These are phyloP conservation scores for Prenolepis imparis DNA, from an alignment of 2,888 invertebrate species.

Conservation along the genomic window DNA sequence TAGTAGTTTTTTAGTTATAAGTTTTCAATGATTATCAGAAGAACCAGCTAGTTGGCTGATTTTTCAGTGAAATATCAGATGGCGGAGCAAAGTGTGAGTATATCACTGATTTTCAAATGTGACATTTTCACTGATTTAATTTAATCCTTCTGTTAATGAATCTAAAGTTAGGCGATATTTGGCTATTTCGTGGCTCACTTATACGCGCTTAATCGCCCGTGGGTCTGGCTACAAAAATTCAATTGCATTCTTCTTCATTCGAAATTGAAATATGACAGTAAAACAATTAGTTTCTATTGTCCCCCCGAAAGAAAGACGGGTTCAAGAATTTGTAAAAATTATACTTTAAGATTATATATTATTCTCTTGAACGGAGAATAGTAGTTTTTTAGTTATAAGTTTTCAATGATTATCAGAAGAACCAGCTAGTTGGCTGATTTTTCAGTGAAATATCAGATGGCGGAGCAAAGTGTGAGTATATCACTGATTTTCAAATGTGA, in stretches of 20 bases:
- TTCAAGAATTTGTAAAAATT: neutral
- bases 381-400: neutral
- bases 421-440: neutral
- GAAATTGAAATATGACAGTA: neutral
- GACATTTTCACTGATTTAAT: neutral
- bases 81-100: neutral
- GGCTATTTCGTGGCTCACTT: conserved; percentile 22
- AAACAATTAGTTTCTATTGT: conserved; percentile 45
- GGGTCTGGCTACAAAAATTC: conserved; percentile 36
- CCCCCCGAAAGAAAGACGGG: neutral
- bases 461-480: neutral
- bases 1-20: neutral
- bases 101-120: neutral
- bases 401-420: too few relatives aligned
- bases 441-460: neutral
- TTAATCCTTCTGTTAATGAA: neutral
- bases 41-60: neutral
- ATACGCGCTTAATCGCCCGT: conserved; percentile 37
- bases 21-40: too few relatives aligned
- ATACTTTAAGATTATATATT: neutral
- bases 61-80: neutral
- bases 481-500: neutral
- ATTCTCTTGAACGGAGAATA: neutral
- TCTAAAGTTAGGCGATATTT: neutral
- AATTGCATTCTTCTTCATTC: conserved; percentile 24